A percentile compares a stretch with the other conserved stretches of the same genome.
Conservation (phyloP, 2,888 invertebrate species). For the Stramonita haemastoma region DNA sequence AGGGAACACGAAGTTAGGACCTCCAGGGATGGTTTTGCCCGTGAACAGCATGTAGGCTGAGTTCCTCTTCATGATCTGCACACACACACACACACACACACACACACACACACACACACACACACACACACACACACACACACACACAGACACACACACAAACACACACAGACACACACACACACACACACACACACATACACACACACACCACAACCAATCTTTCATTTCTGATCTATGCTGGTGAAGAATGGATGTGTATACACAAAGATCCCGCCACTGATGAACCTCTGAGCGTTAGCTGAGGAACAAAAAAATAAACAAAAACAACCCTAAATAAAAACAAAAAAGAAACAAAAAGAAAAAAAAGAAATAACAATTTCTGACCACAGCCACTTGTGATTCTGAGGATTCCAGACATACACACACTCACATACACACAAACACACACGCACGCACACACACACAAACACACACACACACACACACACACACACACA, state of each 20-base stretch:
- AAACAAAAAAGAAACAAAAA: too few relatives aligned
- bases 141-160: background rate
- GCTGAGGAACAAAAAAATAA: too few relatives aligned
- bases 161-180: constrained; percentile 8
- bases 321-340: too few relatives aligned
- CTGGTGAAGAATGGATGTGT: too few relatives aligned
- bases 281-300: too few relatives aligned
- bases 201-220: background rate
- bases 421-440: background rate
- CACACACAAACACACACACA: background rate
- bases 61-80: constrained; percentile 67
- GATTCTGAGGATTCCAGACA: too few relatives aligned
- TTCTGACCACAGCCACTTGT: too few relatives aligned
- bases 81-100: constrained; percentile 29
- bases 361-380: too few relatives aligned
- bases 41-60: constrained; percentile 68
- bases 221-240: too few relatives aligned
- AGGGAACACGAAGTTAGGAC: constrained; percentile 63
- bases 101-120: background rate
- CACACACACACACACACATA: constrained; percentile 16
- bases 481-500: background rate
- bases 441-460: too few relatives aligned
- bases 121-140: constrained; percentile 10
- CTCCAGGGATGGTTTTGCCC: constrained; percentile 61
- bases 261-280: too few relatives aligned